Percentiles rank a stretch among this genome's conserved stretches.
Conservation (phyloP, 2,888 invertebrate genomes). For the Alviniconcha strummeri region DNA sequence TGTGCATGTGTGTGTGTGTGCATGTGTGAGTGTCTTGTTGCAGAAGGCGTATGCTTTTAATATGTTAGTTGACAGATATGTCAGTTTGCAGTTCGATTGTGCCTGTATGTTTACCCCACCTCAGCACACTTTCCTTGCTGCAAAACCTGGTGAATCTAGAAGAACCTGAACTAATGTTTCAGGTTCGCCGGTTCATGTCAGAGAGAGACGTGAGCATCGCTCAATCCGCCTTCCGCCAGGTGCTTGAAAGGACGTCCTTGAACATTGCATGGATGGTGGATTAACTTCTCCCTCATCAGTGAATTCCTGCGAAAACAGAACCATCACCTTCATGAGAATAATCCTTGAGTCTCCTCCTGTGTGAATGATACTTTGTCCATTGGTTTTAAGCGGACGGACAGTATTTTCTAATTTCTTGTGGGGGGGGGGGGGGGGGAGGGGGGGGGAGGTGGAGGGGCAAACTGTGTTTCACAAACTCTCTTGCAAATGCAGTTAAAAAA, state of each 20-base stretch:
- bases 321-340: no score
- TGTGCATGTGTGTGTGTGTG: background rate
- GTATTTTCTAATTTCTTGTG: background rate
- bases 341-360: no score
- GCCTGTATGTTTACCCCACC: background rate
- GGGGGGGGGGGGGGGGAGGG: no score
- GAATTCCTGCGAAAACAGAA: background rate
- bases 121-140: no score
- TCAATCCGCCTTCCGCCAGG: slow-evolving; percentile 14
- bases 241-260: slow-evolving; percentile 21
- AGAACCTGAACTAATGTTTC: background rate
- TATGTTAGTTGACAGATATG: background rate
- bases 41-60: no score
- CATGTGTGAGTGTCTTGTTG: background rate
- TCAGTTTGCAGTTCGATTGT: background rate
- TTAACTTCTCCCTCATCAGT: background rate
- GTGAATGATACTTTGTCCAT: background rate
- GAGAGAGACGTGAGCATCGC: slow-evolving; percentile 27
- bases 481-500: no score
- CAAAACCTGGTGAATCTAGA: no score
- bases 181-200: slow-evolving; percentile 24
- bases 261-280: slow-evolving; percentile 19
- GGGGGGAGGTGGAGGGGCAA: no score
- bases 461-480: no score
- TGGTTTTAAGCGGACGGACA: background rate